phyloP scores from a whole-genome alignment of 2,888 invertebrate genomes.

The Chymomyza caudatula region DNA sequence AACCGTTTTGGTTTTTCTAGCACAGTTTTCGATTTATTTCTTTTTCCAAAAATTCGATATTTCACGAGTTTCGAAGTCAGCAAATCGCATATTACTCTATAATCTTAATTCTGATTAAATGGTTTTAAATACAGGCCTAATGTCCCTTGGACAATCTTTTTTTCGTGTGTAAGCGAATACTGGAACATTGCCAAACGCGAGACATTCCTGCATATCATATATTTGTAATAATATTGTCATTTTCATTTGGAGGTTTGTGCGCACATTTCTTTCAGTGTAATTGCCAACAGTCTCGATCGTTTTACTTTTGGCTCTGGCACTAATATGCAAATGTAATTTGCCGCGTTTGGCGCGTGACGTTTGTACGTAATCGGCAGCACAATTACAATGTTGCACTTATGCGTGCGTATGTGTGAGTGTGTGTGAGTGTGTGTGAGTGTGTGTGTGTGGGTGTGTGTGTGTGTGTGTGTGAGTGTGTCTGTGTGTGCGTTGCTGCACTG shows the following conservation, averaged over 20 bases:
- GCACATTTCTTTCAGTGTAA: background rate
- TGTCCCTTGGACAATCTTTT: no score
- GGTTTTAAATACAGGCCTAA: no score
- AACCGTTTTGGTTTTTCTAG: no score
- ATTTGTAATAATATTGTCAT: no score
- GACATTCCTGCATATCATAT: no score
- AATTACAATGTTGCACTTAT: constrained; percentile 64
- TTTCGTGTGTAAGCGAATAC: no score
- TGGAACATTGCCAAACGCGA: background rate
- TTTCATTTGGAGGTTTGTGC: no score
- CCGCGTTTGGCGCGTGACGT: constrained; percentile 73
- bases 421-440: constrained; percentile 22
- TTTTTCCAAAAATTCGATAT: no score
- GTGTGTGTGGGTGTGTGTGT: constrained; percentile 23
- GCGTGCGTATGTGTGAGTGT: constrained; percentile 16
- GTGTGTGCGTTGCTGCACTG: constrained; percentile 6
- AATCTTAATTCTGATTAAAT: no score
- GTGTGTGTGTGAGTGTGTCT: background rate
- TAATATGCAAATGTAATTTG: constrained; percentile 74
- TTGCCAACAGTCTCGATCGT: background rate
- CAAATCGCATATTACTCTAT: no score
- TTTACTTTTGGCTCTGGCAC: constrained; percentile 34
- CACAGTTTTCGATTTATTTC: no score
- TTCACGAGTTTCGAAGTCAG: no score
- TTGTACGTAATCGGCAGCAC: constrained; percentile 72